Base-by-base conservation (phyloP, 2,888 invertebrate species). In the Sericinus montela region DNA sequence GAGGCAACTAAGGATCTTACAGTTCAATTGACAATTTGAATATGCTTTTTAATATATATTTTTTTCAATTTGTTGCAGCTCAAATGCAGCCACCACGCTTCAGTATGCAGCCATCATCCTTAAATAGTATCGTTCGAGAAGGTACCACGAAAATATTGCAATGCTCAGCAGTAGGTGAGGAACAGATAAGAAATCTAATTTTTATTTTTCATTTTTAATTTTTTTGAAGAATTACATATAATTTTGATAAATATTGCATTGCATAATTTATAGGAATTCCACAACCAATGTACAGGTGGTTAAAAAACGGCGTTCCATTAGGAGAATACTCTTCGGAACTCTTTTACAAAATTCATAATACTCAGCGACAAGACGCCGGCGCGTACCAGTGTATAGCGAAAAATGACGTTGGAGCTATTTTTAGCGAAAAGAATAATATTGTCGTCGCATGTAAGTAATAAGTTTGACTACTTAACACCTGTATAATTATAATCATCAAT, bases 401-500 rank as follows among this genome's bases (percentile, higher is more conserved):
- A 68, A 98, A 98, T 82, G 94, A 94, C 63, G 95, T 95, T 48
- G 98, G 98, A 48, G 95, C 97, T 56, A 95, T 98, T 77, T 93
- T 97, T 80, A 97, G 97, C 80, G 95, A 97, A 80, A 95, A 95
- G 82, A 95, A 95, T 73, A 92, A 94, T 71, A 94, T 98, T 60
- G 91, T 94, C 57, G 97, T 98, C 63, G 97, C 98, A 53, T 97
- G 98, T 98, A 91, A 94, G 97, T 94, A 69, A 63, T n/a, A n/a
- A n/a, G n/a, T n/a, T n/a, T n/a, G n/a, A n/a, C n/a, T n/a, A n/a
- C n/a, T n/a, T n/a, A n/a, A n/a, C n/a, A n/a, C n/a, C n/a, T n/a
- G n/a, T n/a, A n/a, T n/a, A n/a, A n/a, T n/a, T n/a, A n/a, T n/a
- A n/a, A n/a, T n/a, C n/a, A n/a, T n/a, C n/a, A n/a, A n/a, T n/a